Base-by-base conservation (phyloP, 2,888 invertebrate species). In the Emesis castigata region DNA sequence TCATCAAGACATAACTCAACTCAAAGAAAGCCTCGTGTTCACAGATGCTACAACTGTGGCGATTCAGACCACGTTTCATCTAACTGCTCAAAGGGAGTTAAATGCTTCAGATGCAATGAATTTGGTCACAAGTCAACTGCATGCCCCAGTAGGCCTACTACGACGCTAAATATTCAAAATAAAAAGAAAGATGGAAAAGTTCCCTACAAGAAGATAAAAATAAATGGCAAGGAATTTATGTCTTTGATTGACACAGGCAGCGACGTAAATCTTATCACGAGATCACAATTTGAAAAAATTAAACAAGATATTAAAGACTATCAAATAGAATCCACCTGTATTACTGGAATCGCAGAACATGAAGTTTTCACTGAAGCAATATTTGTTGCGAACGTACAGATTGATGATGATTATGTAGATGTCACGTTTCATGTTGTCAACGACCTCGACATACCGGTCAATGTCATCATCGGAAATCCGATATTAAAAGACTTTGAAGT, bases 61-160 rank as follows among this genome's bases (percentile, higher is more conserved):
- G 80, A 69, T 11, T 3, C 29, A 56, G 73, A 75, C 20, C 80
- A 81, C 69, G 48, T 56, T 58, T 53, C 84, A 20, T 31, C 82
- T 20, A 73, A 83, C 4, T 88, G 83, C 18, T 62, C 79, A n/a
- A 89, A 85, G 61, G 88, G 86, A 22, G 72, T 82, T 8, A 90
- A 90, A 80, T 90, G n/a, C n/a, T n/a, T n/a, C n/a, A n/a, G n/a
- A n/a, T n/a, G n/a, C n/a, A n/a, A n/a, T n/a, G n/a, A n/a, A n/a
- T n/a, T n/a, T n/a, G n/a, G n/a, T n/a, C n/a, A n/a, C n/a, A n/a
- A n/a, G n/a, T n/a, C n/a, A n/a, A n/a, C n/a, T n/a, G n/a, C n/a
- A n/a, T n/a, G n/a, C n/a, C n/a, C n/a, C n/a, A n/a, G n/a, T n/a
- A n/a, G n/a, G n/a, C n/a, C n/a, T n/a, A n/a, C n/a, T n/a, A n/a